Evolutionary conservation across 2,797 vertebrate species (phyloP).

Genomic region (Pseudochromis fuscus): DNA sequence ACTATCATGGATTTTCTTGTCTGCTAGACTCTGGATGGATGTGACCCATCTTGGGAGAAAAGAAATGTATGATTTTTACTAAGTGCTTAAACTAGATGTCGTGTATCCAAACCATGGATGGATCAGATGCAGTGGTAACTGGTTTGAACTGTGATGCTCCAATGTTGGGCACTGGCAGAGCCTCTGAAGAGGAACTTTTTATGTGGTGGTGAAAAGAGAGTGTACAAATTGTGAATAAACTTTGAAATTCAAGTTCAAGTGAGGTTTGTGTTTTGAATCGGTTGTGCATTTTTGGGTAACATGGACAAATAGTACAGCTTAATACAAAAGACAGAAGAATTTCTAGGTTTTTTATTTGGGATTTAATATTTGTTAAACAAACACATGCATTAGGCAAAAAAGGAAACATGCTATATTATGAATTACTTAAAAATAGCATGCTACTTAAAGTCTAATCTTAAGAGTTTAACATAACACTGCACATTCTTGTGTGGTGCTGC

Average conservation of each 20-base stretch:
- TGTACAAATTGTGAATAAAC: slow-evolving; percentile 86
- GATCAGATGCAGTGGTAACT: slow-evolving; percentile 26
- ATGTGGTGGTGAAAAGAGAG: slow-evolving; percentile 62
- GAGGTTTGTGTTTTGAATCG: background rate
- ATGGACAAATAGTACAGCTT: too few relatives aligned
- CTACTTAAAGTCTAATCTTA: slow-evolving; percentile 5
- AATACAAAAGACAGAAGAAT: too few relatives aligned
- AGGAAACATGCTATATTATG: background rate
- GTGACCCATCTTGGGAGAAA: slow-evolving; percentile 21
- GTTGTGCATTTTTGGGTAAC: background rate
- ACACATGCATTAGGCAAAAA: background rate
- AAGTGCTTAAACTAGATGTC: slow-evolving; percentile 67
- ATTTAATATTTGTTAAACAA: background rate
- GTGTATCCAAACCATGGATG: slow-evolving; percentile 37
- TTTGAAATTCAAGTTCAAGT: slow-evolving; percentile 64
- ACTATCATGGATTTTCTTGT: slow-evolving; percentile 55
- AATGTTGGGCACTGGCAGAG: slow-evolving; percentile 32
- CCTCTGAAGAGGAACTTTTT: slow-evolving; percentile 38
- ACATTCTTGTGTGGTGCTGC: slow-evolving; percentile 55
- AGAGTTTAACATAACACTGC: slow-evolving; percentile 23
- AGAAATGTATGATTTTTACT: slow-evolving; percentile 40
- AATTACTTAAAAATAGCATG: background rate
- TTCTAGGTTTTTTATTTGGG: background rate
- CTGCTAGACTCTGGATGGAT: slow-evolving; percentile 40
- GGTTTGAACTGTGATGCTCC: slow-evolving; percentile 58